A percentile compares a stretch with the other conserved stretches of the same genome.
These are phyloP conservation scores for Acrossocheilus wenchowensis DNA, from an alignment of 2,797 vertebrate species.

Conservation along the genomic window DNA sequence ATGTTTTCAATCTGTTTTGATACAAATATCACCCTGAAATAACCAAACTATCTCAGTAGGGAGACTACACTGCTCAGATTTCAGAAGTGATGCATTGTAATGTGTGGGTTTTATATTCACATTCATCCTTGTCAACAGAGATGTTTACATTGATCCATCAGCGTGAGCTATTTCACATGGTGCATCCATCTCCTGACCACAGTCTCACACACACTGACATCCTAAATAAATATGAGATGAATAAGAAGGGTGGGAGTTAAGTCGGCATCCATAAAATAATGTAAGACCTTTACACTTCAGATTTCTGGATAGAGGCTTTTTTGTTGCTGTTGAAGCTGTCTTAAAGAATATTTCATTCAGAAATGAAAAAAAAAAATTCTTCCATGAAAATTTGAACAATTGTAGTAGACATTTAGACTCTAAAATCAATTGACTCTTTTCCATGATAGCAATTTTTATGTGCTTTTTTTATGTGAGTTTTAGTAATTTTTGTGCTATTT, in stretches of 20 bases:
- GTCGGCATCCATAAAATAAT: background rate
- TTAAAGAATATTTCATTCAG: background rate
- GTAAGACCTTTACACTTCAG: background rate
- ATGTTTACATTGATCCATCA: constrained; percentile 62
- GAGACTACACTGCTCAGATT: constrained; percentile 38
- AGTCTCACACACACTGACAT: background rate
- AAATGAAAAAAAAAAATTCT: background rate
- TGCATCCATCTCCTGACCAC: constrained; percentile 29
- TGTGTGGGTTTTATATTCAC: constrained; percentile 49
- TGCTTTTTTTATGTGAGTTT: no score
- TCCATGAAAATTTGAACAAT: background rate
- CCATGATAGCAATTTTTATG: no score
- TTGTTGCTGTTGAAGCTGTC: background rate
- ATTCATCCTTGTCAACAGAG: constrained; percentile 60
- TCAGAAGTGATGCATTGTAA: constrained; percentile 55
- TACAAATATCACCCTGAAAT: constrained; percentile 46
- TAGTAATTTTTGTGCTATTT: no score
- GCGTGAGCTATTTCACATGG: constrained; percentile 28
- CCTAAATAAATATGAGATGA: constrained; percentile 10
- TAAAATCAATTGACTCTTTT: no score
- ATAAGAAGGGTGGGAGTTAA: background rate
- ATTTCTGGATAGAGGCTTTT: background rate
- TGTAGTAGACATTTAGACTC: background rate
- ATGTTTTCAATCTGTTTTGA: constrained; percentile 28
- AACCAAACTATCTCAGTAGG: constrained; percentile 1